These are phyloP conservation scores for Pangasianodon hypophthalmus DNA, from an alignment of 2,113 vertebrate genomes.

Conservation along the genomic window DNA sequence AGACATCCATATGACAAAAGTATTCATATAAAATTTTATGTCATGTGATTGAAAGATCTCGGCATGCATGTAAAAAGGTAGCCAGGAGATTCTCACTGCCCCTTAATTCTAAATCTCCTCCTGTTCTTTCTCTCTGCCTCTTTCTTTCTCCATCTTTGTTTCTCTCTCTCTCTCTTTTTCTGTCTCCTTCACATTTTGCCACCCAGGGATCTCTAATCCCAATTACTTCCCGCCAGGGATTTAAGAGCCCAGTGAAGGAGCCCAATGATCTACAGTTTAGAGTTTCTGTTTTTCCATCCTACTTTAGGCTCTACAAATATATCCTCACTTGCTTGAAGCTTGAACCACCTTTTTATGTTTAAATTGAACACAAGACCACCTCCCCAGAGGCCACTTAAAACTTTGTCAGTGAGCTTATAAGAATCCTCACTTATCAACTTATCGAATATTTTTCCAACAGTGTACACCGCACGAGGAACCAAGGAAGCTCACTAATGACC, in stretches of 20 bases:
- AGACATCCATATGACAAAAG: not conserved
- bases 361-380: not conserved
- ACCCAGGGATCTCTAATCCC: not conserved
- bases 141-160: not conserved
- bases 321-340: conserved; percentile 2
- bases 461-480: not conserved
- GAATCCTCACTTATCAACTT: not conserved
- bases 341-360: not conserved
- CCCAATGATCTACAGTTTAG: not conserved
- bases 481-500: not conserved
- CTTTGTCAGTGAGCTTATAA: not conserved
- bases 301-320: not conserved
- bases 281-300: not conserved
- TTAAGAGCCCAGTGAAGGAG: not conserved
- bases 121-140: not conserved
- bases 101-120: not conserved
- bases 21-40: not conserved
- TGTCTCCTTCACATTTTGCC: not conserved
- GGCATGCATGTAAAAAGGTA: not conserved
- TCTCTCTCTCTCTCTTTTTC: not conserved
- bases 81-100: not conserved
- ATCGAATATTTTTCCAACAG: not conserved
- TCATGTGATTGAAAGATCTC: not conserved
- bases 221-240: not conserved
- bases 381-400: not conserved